phyloP scores from a whole-genome alignment of 2,888 invertebrate genomes.

The Eucera pruinosa region DNA sequence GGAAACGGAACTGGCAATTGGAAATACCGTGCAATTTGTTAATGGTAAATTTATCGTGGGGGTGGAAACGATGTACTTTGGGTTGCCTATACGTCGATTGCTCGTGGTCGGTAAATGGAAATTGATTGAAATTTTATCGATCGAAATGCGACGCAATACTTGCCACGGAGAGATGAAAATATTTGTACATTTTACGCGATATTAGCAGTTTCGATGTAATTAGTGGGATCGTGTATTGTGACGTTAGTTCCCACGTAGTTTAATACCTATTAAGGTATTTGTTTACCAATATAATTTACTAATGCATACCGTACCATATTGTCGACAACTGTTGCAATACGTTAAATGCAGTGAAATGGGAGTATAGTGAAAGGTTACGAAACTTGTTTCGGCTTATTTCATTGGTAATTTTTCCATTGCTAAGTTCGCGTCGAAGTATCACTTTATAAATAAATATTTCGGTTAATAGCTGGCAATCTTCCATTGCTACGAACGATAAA shows the following conservation, averaged over 20 bases:
- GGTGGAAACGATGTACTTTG: not conserved
- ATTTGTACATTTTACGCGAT: not conserved
- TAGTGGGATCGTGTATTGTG: not conserved
- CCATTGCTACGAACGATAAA: too few species aligned
- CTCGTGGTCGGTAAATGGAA: not conserved
- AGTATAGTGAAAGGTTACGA: too few species aligned
- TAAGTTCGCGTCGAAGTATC: too few species aligned
- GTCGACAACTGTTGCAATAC: too few species aligned
- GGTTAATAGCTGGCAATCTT: too few species aligned
- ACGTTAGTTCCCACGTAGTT: not conserved
- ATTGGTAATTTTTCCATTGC: too few species aligned
- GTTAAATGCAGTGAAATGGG: too few species aligned
- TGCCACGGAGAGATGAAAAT: not conserved
- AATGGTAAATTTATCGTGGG: conserved; percentile 32
- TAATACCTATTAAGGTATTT: not conserved
- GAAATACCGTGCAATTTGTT: conserved; percentile 46
- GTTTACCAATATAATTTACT: not conserved
- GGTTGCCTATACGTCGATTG: conserved; percentile 3
- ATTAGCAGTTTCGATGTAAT: conserved; percentile 5
- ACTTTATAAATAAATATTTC: too few species aligned
- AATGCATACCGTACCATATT: too few species aligned
- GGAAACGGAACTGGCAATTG: conserved; percentile 1
- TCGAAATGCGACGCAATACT: not conserved
- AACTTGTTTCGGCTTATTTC: too few species aligned
- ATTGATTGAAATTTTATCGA: conserved; percentile 25